Conservation (phyloP, 1,140 invertebrate species). For the Cyclargus thomasi region DNA sequence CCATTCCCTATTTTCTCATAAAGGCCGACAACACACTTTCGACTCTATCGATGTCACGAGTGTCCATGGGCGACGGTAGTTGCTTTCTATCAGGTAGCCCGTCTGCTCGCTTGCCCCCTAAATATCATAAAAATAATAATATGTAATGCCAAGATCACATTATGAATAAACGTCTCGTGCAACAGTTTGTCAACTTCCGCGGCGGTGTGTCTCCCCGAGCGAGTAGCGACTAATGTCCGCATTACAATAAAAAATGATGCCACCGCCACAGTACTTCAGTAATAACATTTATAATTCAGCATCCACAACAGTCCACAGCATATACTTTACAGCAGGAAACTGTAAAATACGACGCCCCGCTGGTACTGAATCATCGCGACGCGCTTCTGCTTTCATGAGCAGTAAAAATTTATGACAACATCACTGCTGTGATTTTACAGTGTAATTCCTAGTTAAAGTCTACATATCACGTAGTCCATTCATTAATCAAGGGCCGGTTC, state of each 20-base stretch:
- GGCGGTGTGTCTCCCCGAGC: background rate
- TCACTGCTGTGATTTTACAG: background rate
- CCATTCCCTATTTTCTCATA: too few species aligned
- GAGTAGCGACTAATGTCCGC: background rate
- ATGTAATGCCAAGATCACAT: too few species aligned
- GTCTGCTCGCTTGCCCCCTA: too few species aligned
- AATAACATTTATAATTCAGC: background rate
- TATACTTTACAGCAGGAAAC: background rate
- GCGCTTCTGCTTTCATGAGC: background rate
- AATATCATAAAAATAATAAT: too few species aligned
- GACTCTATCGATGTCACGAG: too few species aligned
- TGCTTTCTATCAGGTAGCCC: too few species aligned
- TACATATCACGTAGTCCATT: background rate
- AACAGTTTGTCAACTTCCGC: background rate
- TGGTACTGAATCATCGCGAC: background rate
- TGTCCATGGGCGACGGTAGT: too few species aligned
- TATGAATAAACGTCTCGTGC: background rate
- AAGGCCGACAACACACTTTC: too few species aligned
- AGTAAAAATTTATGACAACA: background rate
- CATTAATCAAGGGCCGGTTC: background rate
- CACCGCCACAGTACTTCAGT: background rate
- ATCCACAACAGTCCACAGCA: background rate
- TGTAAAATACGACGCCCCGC: background rate
- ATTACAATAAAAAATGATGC: background rate
- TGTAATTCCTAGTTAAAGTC: background rate